Conservation (phyloP, 1,140 invertebrate genomes). For the Zaprionus ghesquierei region DNA sequence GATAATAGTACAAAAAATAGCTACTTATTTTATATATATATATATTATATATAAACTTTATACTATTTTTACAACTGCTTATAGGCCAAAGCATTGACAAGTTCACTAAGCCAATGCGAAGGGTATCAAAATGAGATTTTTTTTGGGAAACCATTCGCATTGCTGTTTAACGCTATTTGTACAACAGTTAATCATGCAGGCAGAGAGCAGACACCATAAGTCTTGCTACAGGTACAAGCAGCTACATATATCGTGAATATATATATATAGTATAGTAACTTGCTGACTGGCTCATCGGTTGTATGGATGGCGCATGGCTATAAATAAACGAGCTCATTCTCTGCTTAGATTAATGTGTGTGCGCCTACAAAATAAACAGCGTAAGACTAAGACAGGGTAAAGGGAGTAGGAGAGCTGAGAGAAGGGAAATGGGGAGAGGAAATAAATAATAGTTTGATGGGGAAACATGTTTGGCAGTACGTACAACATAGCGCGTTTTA, state of each 20-base stretch:
- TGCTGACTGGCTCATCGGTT: conserved; percentile 37
- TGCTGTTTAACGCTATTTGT: conserved; percentile 9
- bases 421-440: background rate
- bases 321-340: conserved; percentile 62
- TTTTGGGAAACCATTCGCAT: conserved; percentile 9
- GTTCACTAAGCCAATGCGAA: conserved; percentile 3
- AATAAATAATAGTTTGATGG: conserved; percentile 18
- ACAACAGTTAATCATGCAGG: conserved; percentile 69
- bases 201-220: conserved; percentile 21
- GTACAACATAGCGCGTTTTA: conserved; percentile 23
- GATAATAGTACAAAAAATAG: too few species aligned
- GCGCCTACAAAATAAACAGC: conserved; percentile 28
- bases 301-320: conserved; percentile 51
- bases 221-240: conserved; percentile 15
- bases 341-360: conserved; percentile 49
- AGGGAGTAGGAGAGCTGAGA: background rate
- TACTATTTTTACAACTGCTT: background rate
- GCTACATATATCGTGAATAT: background rate
- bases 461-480: conserved; percentile 29
- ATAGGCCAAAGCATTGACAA: background rate
- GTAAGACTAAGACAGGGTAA: background rate
- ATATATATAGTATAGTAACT: background rate
- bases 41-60: background rate
- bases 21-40: background rate
- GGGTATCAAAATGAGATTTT: conserved; percentile 9